Base-by-base conservation (phyloP, 2,797 vertebrate species). In the Platyrinchus mystaceus region DNA sequence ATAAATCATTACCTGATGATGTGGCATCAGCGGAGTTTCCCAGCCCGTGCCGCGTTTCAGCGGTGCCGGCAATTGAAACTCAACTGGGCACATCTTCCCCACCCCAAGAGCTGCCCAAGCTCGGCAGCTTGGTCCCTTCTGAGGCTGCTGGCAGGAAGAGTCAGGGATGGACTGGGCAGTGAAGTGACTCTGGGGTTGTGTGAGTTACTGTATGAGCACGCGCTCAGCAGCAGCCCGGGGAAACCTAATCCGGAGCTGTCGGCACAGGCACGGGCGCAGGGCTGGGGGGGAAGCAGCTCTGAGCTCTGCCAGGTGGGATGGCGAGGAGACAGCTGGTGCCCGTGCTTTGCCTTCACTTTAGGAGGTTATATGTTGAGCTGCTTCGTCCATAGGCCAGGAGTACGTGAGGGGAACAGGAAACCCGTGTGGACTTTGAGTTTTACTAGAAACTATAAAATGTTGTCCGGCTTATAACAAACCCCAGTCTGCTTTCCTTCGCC, bases 121-220 rank as follows among this genome's bases (percentile, higher is more conserved):
- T 44, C 3, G 3, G 69, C 60, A 52, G 12, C 44, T 39, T 5
- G 37, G 89, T 94, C 55, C 2, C 21, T 49, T 34, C 21, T 4
- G 19, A 73, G 87, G 82, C 86, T 71, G 77, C 71, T 93, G 96
- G 77, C 94, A 86, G 91, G 94, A 60, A 63, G 91, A 20, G 12
- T 28, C 67, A 84, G 21, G 37, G 83, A 43, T 13, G 3, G 90
- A 71, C 79, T 55, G 21, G 19, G 89, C 75, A 34, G 76, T 5
- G 83, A 46, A 95, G 68, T 81, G 94, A 36, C 79, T 32, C 39
- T 0, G 58, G 80, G 52, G 64, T 5, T 21, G 58, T 8, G 34
- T 11, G 23, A 7, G 22, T 27, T 62, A 4, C 68, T 18, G 79
- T 10, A 7, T 0, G 53, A 75, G 52, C 85, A 59, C 32, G 0